phyloP scores from a whole-genome alignment of 1,140 invertebrate genomes.

The Chrysopa pallens region DNA sequence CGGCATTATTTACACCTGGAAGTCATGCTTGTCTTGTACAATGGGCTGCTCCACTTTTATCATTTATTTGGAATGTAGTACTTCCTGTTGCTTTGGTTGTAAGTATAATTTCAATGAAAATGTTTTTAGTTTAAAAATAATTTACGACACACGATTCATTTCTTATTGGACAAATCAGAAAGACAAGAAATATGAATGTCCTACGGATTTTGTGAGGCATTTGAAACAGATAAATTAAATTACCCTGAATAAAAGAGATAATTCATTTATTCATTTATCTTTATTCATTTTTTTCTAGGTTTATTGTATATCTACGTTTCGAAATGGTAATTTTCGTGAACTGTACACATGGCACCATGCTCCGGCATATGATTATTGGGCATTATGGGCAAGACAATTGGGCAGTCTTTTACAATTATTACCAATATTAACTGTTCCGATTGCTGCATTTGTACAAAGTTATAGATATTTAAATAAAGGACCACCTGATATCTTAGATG shows the following conservation, averaged over 20 bases:
- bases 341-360: conserved; percentile 48
- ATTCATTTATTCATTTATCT: no score
- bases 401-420: conserved; percentile 60
- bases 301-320: conserved; percentile 57
- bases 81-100: conserved; percentile 61
- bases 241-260: no score
- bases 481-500: conserved; percentile 72
- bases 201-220: no score
- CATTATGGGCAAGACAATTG: conserved; percentile 54
- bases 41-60: conserved; percentile 49
- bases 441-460: conserved; percentile 62
- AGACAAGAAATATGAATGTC: not conserved
- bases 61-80: conserved; percentile 79
- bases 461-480: conserved; percentile 65
- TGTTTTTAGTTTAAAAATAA: no score
- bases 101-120: conserved; percentile 17
- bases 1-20: conserved; percentile 37
- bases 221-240: no score
- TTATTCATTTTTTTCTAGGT: conserved; percentile 29
- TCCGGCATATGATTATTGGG: conserved; percentile 40
- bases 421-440: conserved; percentile 54
- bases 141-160: no score
- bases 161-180: no score
- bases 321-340: conserved; percentile 51
- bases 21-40: conserved; percentile 29